Conservation (phyloP, 1,140 invertebrate genomes). For the Heliconius eleuchia region DNA sequence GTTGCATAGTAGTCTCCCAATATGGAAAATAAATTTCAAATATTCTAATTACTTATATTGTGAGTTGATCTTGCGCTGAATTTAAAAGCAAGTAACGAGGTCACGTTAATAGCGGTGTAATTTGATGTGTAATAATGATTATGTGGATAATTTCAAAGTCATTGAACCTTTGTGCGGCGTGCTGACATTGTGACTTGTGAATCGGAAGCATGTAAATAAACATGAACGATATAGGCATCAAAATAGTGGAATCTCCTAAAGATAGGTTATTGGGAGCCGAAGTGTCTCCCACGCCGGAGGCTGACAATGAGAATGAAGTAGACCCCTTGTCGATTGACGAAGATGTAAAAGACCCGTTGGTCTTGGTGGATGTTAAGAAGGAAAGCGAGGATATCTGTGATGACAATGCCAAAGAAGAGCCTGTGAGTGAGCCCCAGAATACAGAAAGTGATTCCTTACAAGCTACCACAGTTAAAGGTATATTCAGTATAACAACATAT, state of each 20-base stretch:
- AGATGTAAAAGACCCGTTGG: conserved; percentile 49
- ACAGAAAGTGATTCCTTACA: conserved; percentile 32
- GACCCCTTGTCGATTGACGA: conserved; percentile 71
- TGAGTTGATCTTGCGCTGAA: conserved; percentile 17
- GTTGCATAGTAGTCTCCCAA: conserved; percentile 53
- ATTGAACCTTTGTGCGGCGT: conserved; percentile 65
- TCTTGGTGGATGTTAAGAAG: conserved; percentile 43
- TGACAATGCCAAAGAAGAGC: conserved; percentile 74
- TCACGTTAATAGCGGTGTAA: conserved; percentile 28
- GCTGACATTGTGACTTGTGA: conserved; percentile 66
- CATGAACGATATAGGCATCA: conserved; percentile 79
- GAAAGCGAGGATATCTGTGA: conserved; percentile 60
- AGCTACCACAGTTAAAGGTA: conserved; percentile 35
- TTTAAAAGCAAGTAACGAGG: conserved; percentile 21
- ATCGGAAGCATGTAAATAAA: conserved; percentile 80
- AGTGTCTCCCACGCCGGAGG: conserved; percentile 49
- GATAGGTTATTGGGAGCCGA: conserved; percentile 52
- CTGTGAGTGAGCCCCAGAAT: conserved; percentile 46
- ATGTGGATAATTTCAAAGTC: conserved; percentile 59
- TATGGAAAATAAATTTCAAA: conserved; percentile 68
- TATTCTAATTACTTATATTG: conserved; percentile 45
- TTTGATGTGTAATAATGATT: conserved; percentile 48
- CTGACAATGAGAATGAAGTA: conserved; percentile 63
- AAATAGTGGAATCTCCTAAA: conserved; percentile 74
- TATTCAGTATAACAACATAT: background rate